These are phyloP conservation scores for Azemiops feae DNA, from an alignment of 2,113 vertebrate species.

Conservation along the genomic window DNA sequence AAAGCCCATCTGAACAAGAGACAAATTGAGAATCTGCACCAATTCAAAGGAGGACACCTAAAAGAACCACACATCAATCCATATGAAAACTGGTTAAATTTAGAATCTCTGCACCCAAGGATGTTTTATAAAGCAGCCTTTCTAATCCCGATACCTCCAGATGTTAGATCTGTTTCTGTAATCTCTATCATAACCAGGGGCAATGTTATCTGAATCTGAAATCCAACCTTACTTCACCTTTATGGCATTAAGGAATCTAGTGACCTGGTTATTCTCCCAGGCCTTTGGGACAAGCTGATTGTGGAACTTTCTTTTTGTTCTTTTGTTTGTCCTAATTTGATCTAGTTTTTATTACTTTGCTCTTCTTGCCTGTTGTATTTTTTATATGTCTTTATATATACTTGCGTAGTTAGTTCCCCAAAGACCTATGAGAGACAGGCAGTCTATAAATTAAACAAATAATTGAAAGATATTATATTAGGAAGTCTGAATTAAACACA, in stretches of 20 bases:
- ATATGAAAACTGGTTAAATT: too few relatives aligned
- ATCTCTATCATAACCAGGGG: too few relatives aligned
- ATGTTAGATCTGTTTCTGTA: too few relatives aligned
- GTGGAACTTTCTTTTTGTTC: neutral
- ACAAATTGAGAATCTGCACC: too few relatives aligned
- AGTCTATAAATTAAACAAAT: neutral
- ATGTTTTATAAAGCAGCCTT: too few relatives aligned
- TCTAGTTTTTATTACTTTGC: neutral
- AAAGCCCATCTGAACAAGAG: too few relatives aligned
- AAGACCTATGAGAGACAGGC: neutral
- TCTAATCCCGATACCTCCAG: too few relatives aligned
- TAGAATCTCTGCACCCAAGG: too few relatives aligned
- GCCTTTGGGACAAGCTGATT: neutral
- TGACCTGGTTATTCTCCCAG: neutral
- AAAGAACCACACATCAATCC: too few relatives aligned
- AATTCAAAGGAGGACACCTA: too few relatives aligned
- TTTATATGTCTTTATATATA: neutral
- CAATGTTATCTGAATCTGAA: too few relatives aligned
- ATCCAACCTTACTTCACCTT: neutral
- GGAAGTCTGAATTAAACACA: neutral
- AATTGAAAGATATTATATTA: neutral
- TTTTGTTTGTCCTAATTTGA: neutral
- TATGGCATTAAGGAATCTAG: neutral
- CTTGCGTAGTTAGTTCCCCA: neutral
- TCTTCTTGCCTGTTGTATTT: neutral